phyloP scores from a whole-genome alignment of 2,113 vertebrate species.

The Actenoides lindsayi region DNA sequence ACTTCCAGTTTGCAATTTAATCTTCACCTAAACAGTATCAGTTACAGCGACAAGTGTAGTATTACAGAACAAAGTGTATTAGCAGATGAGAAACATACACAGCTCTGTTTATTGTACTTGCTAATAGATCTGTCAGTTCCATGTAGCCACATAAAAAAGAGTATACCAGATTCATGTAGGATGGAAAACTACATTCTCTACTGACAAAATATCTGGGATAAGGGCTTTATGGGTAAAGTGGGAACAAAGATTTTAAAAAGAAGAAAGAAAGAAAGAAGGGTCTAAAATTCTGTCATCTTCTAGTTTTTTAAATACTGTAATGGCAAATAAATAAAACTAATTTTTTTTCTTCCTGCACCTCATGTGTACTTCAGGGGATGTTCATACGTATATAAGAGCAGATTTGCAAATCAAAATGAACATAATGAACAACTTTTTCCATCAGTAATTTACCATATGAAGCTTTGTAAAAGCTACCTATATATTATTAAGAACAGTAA shows the following conservation, averaged over 20 bases:
- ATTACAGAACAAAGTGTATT: background rate
- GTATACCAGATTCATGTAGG: background rate
- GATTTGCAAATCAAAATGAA: background rate
- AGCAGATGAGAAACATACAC: background rate
- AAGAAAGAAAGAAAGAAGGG: background rate
- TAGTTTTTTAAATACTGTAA: background rate
- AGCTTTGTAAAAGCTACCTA: background rate
- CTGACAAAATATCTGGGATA: background rate
- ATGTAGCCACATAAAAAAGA: background rate
- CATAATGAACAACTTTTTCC: background rate
- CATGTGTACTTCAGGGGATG: background rate
- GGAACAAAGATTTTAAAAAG: background rate
- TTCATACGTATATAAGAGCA: background rate
- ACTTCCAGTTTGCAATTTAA: background rate
- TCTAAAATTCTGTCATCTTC: background rate
- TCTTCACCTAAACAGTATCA: background rate
- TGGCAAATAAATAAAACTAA: background rate
- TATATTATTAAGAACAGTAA: background rate
- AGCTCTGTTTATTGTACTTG: background rate
- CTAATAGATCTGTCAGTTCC: background rate
- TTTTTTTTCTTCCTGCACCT: background rate
- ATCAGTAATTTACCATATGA: background rate
- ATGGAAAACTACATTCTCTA: background rate
- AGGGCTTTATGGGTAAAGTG: background rate
- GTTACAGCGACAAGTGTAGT: background rate